These are phyloP conservation scores for Prunella fulvescens DNA, from an alignment of 2,113 vertebrate genomes.

Conservation along the genomic window DNA sequence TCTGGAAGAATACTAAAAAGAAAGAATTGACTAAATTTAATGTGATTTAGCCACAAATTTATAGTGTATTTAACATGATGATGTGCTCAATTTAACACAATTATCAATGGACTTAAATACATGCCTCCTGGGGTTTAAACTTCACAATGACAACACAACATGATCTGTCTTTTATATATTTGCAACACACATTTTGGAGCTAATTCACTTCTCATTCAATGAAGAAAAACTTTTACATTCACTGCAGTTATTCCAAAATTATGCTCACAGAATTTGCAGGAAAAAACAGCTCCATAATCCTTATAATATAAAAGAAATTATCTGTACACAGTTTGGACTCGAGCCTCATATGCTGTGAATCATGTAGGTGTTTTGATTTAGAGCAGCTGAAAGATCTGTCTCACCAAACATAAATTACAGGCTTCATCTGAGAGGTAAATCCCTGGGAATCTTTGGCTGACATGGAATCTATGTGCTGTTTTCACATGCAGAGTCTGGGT, in stretches of 20 bases:
- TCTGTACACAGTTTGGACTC: background rate
- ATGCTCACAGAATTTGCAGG: background rate
- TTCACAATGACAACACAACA: background rate
- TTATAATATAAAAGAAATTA: background rate
- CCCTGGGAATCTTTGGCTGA: background rate
- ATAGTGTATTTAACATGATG: background rate
- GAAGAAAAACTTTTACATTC: background rate
- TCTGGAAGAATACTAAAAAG: background rate
- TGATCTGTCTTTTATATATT: background rate
- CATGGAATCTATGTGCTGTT: background rate
- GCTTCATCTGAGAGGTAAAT: background rate
- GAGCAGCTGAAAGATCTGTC: background rate
- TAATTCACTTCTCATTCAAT: background rate
- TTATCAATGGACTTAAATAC: background rate
- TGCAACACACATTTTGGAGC: background rate
- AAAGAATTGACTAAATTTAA: background rate
- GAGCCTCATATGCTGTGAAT: background rate
- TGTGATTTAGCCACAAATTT: background rate
- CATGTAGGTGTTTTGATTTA: background rate
- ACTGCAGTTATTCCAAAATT: background rate
- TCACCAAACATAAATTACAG: background rate
- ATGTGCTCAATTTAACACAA: background rate
- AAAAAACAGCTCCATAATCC: background rate
- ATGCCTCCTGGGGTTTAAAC: background rate
- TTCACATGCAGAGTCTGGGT: background rate